A percentile compares a stretch with the other conserved stretches of the same genome.
Evolutionary conservation across 2,888 invertebrate genomes (phyloP).

Genomic region (Spisula subtruncata): DNA sequence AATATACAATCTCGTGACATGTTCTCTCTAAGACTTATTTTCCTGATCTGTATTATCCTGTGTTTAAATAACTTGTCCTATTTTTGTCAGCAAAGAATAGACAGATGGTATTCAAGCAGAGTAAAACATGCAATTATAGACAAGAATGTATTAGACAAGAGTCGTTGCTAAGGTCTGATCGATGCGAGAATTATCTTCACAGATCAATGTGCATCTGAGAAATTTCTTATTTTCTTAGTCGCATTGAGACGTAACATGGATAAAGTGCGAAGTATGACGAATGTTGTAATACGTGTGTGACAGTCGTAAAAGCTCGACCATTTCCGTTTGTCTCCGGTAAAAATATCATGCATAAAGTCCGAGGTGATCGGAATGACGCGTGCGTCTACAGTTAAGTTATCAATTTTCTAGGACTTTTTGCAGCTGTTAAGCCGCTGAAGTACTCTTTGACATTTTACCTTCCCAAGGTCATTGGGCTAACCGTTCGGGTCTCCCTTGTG

Average conservation of each 20-base stretch:
- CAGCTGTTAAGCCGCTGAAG: too few species aligned
- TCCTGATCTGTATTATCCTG: neutral
- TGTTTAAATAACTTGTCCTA: constrained; percentile 24
- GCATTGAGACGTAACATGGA: neutral
- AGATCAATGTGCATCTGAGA: neutral
- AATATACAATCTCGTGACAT: neutral
- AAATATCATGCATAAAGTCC: too few species aligned
- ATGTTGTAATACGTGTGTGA: too few species aligned
- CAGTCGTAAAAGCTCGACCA: too few species aligned
- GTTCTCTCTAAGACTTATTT: neutral
- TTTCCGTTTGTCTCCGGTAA: too few species aligned
- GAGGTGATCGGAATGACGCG: too few species aligned
- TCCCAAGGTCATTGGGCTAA: too few species aligned
- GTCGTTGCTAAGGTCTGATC: neutral
- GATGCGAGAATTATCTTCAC: neutral
- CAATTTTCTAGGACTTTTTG: too few species aligned
- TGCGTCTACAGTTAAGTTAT: too few species aligned
- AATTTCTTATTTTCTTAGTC: neutral
- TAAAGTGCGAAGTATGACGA: too few species aligned
- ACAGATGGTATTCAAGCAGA: neutral
- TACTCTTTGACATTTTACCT: too few species aligned
- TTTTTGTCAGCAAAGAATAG: constrained; percentile 13
- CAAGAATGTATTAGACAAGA: neutral
- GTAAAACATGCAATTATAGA: neutral
- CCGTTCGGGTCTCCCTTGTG: too few species aligned